Evolutionary conservation across 1,140 invertebrate genomes (phyloP).

Genomic region (Pseudomyrmex sp.): DNA sequence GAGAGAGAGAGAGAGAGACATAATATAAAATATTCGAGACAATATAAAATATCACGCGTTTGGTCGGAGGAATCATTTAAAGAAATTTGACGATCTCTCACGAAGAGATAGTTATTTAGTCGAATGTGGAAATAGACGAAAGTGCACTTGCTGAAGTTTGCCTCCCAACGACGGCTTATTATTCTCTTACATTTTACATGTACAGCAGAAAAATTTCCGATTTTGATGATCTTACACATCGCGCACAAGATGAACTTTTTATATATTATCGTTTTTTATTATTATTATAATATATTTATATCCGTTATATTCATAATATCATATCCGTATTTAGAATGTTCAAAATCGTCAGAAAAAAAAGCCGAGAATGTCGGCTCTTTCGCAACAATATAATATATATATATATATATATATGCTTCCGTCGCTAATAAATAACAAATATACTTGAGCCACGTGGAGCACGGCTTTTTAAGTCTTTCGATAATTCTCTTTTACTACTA

Average conservation of each 20-base stretch:
- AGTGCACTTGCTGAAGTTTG: conserved; percentile 54
- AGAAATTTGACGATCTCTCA: conserved; percentile 20
- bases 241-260: conserved; percentile 37
- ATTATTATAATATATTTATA: conserved; percentile 5
- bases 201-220: conserved; percentile 1
- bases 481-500: conserved; percentile 33
- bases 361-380: conserved; percentile 30
- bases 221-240: conserved; percentile 13
- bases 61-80: conserved; percentile 48
- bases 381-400: conserved; percentile 50
- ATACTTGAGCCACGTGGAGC: conserved; percentile 40
- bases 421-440: conserved; percentile 51
- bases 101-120: conserved; percentile 8
- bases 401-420: conserved; percentile 1
- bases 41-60: conserved; percentile 35
- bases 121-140: conserved; percentile 38
- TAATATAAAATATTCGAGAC: conserved; percentile 53
- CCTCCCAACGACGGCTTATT: conserved; percentile 6
- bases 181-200: neutral
- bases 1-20: neutral
- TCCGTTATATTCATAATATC: conserved; percentile 42
- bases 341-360: conserved; percentile 66
- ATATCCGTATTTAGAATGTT: conserved; percentile 46
- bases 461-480: conserved; percentile 40
- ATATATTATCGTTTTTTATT: conserved; percentile 27